A percentile compares a stretch with the other conserved stretches of the same genome.
phyloP scores from a whole-genome alignment of 1,140 invertebrate genomes.

The Drosophila truncata region DNA sequence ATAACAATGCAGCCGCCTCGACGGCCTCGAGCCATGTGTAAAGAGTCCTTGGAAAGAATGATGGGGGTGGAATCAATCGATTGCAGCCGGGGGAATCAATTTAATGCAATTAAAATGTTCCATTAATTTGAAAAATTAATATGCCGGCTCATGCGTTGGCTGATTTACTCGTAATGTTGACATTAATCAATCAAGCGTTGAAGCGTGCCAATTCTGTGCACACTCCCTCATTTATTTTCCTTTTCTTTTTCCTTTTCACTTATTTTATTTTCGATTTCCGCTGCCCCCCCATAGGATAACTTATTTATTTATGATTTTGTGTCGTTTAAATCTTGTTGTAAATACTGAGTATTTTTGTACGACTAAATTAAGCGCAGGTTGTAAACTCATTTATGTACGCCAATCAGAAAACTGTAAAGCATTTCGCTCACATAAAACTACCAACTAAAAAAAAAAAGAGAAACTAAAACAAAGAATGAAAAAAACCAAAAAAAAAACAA shows the following conservation, averaged over 20 bases:
- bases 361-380: conserved; percentile 75
- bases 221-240: conserved; percentile 10
- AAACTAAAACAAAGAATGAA: not conserved
- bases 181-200: conserved; percentile 61
- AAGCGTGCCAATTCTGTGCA: conserved; percentile 40
- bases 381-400: conserved; percentile 66
- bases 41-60: conserved; percentile 11
- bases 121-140: conserved; percentile 71
- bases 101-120: conserved; percentile 78
- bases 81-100: conserved; percentile 58
- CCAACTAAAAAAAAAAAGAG: conserved; percentile 9
- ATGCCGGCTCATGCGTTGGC: conserved; percentile 37
- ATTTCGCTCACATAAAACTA: conserved; percentile 42
- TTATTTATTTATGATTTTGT: conserved; percentile 38
- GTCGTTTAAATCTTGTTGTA: conserved; percentile 44
- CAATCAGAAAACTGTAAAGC: conserved; percentile 31
- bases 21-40: conserved; percentile 74
- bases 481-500: not conserved
- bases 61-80: conserved; percentile 13
- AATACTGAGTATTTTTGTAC: conserved; percentile 58
- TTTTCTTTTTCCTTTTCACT: not conserved
- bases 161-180: conserved; percentile 51
- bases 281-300: conserved; percentile 17
- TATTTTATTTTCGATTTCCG: conserved; percentile 18
- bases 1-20: conserved; percentile 72